phyloP scores from a whole-genome alignment of 1,140 invertebrate genomes.

The Zeugodacus cucurbitae region DNA sequence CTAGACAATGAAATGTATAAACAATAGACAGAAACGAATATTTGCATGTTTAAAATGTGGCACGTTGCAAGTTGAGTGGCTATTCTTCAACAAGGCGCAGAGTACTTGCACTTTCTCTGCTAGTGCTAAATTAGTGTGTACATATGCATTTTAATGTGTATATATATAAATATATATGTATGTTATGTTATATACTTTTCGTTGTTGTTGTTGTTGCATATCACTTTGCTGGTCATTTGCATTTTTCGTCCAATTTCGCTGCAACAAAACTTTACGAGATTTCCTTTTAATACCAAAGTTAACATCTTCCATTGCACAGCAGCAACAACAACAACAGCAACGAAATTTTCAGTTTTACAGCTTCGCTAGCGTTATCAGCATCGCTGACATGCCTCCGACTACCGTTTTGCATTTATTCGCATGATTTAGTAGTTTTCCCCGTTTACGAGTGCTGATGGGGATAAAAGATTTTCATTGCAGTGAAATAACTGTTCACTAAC shows the following conservation, averaged over 20 bases:
- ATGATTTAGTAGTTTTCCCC: not conserved
- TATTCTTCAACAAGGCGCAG: not conserved
- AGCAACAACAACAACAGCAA: not conserved
- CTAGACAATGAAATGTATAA: constrained; percentile 24
- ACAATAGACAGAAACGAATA: not conserved
- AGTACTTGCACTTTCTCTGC: constrained; percentile 1
- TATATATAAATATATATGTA: not conserved
- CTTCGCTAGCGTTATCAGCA: not conserved
- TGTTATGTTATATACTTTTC: not conserved
- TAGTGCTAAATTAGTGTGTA: not conserved
- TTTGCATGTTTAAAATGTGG: not conserved
- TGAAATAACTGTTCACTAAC: not conserved
- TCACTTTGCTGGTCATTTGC: constrained; percentile 7
- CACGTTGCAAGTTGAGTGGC: not conserved
- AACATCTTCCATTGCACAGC: not conserved
- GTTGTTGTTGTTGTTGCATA: not conserved
- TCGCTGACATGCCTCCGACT: not conserved
- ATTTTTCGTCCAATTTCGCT: not conserved
- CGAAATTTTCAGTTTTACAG: not conserved
- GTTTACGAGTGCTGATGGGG: not conserved
- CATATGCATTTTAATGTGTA: not conserved
- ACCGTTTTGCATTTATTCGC: not conserved
- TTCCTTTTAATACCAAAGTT: not conserved
- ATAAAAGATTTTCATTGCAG: not conserved
- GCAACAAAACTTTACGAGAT: not conserved